These are phyloP conservation scores for Bucorvus abyssinicus DNA, from an alignment of 2,797 vertebrate species.

Conservation along the genomic window DNA sequence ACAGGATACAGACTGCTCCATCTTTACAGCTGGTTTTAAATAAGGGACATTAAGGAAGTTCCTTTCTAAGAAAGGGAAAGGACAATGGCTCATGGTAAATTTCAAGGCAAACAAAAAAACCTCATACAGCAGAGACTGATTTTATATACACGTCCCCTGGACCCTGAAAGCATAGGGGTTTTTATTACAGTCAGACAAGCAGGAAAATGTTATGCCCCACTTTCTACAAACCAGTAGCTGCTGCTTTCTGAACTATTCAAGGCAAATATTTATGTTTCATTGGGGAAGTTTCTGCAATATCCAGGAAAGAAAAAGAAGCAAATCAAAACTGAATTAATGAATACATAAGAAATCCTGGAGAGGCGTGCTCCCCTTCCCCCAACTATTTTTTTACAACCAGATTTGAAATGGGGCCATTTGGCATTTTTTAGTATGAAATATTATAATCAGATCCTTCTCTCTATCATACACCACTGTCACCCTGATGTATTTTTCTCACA, in stretches of 20 bases:
- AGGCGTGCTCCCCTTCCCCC: not conserved
- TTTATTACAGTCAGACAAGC: not conserved
- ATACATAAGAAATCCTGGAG: slow-evolving; percentile 29
- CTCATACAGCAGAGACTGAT: not conserved
- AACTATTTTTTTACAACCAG: accelerated
- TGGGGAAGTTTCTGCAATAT: not conserved
- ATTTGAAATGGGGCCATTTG: slow-evolving; percentile 31
- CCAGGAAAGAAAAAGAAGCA: not conserved
- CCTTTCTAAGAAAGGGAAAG: not conserved
- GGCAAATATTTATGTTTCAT: not conserved
- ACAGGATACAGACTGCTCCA: not conserved
- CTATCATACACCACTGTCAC: not conserved
- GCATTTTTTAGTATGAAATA: slow-evolving; percentile 34
- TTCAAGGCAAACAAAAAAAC: not conserved
- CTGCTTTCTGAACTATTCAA: not conserved
- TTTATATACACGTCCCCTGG: not conserved
- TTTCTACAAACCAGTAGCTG: not conserved
- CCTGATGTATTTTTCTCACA: slow-evolving; percentile 40
- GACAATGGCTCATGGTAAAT: not conserved
- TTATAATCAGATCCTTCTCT: slow-evolving; percentile 35
- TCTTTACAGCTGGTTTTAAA: not conserved
- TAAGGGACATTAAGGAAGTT: not conserved
- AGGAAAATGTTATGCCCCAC: not conserved
- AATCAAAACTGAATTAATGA: slow-evolving; percentile 21
- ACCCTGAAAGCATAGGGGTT: not conserved